These are phyloP conservation scores for Poecilobothrus nobilitatus DNA, from an alignment of 2,888 invertebrate genomes.

Conservation along the genomic window DNA sequence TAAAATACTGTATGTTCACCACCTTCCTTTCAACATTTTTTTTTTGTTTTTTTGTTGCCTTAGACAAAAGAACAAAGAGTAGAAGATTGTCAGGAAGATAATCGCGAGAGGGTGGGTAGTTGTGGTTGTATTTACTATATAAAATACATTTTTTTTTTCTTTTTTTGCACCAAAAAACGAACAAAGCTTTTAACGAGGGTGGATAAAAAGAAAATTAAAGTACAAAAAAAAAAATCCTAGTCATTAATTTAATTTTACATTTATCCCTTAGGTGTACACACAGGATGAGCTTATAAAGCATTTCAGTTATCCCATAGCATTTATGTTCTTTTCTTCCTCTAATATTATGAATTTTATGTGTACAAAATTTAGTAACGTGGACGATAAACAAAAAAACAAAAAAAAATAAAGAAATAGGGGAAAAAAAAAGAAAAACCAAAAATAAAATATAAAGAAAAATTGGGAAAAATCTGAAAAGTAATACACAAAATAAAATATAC, in stretches of 20 bases:
- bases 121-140: not conserved
- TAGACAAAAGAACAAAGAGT: too few relatives aligned
- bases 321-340: not conserved
- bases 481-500: not conserved
- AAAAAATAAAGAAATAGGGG: too few relatives aligned
- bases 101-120: not conserved
- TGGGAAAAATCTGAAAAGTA: not conserved
- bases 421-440: not conserved
- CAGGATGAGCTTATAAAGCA: not conserved
- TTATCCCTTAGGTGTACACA: not conserved
- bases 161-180: not conserved
- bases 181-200: conserved; percentile 6
- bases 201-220: conserved; percentile 1
- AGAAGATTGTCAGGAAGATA: not conserved
- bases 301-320: conserved; percentile 6
- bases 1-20: not conserved
- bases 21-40: not conserved
- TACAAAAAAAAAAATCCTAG: not conserved
- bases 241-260: conserved; percentile 6
- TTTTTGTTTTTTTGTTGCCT: too few relatives aligned
- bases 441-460: not conserved
- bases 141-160: not conserved
- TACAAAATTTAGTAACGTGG: not conserved
- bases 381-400: not conserved
- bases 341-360: not conserved